A percentile compares a stretch with the other conserved stretches of the same genome.
phyloP scores from a whole-genome alignment of 2,113 vertebrate species.

The Cathartes aura region DNA sequence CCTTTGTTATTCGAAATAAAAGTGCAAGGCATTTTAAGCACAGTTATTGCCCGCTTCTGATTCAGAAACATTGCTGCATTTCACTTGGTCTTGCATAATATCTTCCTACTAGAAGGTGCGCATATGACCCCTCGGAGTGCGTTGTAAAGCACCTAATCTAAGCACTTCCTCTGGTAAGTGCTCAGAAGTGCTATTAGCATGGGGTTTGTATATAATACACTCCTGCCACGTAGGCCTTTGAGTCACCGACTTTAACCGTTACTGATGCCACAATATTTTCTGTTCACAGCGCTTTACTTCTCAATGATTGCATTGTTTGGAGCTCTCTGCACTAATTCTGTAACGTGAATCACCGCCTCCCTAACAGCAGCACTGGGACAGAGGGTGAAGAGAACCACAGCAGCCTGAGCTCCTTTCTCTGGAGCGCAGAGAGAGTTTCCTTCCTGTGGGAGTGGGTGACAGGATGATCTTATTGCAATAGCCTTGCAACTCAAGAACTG shows the following conservation, averaged over 20 bases:
- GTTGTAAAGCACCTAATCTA: neutral
- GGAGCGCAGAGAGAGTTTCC: neutral
- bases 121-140: fast-evolving
- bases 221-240: neutral
- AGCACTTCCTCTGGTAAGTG: neutral
- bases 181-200: neutral
- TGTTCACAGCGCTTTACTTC: neutral
- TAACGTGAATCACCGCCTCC: neutral
- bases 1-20: neutral
- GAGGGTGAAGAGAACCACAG: neutral
- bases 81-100: neutral
- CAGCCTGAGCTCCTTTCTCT: neutral
- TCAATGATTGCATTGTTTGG: neutral
- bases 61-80: neutral
- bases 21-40: neutral
- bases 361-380: neutral
- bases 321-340: neutral
- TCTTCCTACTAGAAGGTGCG: neutral
- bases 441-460: neutral
- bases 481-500: neutral
- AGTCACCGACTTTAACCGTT: neutral
- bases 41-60: neutral
- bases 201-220: neutral
- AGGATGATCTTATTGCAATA: neutral
- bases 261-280: neutral